Base-by-base conservation (phyloP, 2,113 vertebrate species). In the Sardina pilchardus region DNA sequence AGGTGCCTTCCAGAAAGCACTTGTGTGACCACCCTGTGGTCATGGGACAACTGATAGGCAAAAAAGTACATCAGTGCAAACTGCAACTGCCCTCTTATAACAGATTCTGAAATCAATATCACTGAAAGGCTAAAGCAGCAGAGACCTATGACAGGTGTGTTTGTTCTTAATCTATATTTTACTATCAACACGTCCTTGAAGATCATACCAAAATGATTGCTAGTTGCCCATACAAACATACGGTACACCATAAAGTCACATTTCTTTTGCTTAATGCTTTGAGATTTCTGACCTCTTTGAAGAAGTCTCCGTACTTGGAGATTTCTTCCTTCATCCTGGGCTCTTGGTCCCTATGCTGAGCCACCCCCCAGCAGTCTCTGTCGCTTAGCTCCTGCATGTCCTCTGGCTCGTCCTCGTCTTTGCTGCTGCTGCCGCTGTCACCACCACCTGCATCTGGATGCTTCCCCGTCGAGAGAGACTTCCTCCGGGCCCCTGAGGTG, bases 1-100 rank as follows among this genome's bases (percentile, higher is more conserved):
- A 99, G 94, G 90, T 97, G 95, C 92, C 97, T 96, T 93, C 96
- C 97, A 94, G 97, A 97, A 45, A 99, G 96, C 88, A 98, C 96
- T 81, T 97, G 95, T 80, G 94, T 94, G 96, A 98, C 96, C 83
- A 95, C 95, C 90, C 93, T 95, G 87, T 99, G 98, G 91, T 98
- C 97, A 93, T 92, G 95, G 88, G 96, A 94, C 90, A 98, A 94
- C 98, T 99, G 91, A 44, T 86, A 90, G 78, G 93, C 48, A 89
- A 34, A 78, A n/a, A 16, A 53, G 89, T 81, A 82, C 16, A 75
- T 26, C 7, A n/a, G 30, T 34, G 12, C 45, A 12, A 44, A 75
- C 3, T 44, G 84, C 44, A n/a, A 82, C 45, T 59, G 12, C 30
- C 50, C 17, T 71, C 7, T 34, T 24, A 12, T 24, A 42, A 42